These are phyloP conservation scores for Petrophora chlorosata DNA, from an alignment of 2,888 invertebrate species.

Conservation along the genomic window DNA sequence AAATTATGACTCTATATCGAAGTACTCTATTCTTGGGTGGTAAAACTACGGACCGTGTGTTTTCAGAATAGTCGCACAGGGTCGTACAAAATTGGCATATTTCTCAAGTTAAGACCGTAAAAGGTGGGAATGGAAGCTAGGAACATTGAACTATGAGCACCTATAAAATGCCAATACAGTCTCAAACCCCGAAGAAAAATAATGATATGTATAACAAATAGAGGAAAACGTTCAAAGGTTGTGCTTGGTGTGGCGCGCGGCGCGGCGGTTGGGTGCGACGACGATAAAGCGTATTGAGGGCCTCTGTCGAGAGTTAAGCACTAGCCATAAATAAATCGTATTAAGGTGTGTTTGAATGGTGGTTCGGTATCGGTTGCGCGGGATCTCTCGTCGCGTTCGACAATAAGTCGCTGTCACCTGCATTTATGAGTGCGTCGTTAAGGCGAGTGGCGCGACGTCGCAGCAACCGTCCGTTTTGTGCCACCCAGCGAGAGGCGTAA, in stretches of 20 bases:
- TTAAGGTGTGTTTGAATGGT: conserved; percentile 69
- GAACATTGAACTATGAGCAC: conserved; percentile 66
- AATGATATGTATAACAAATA: conserved; percentile 61
- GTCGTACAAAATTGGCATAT: conserved; percentile 33
- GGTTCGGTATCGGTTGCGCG: conserved; percentile 62
- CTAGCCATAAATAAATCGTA: conserved; percentile 76
- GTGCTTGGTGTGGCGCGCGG: too few species aligned
- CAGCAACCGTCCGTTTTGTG: conserved; percentile 46
- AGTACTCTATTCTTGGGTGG: too few species aligned
- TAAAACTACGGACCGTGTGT: too few species aligned
- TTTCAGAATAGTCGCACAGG: too few species aligned
- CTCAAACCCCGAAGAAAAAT: conserved; percentile 63
- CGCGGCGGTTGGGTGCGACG: conserved; percentile 46
- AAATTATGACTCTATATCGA: conserved; percentile 6
- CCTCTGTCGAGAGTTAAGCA: conserved; percentile 59
- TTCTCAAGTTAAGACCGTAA: background rate
- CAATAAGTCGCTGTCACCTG: conserved; percentile 69
- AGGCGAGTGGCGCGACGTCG: conserved; percentile 47
- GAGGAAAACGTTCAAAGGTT: conserved; percentile 52
- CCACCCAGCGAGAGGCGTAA: conserved; percentile 74
- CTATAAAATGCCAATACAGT: conserved; percentile 63
- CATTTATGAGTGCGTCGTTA: conserved; percentile 69
- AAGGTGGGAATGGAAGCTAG: too few species aligned
- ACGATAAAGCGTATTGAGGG: conserved; percentile 63
- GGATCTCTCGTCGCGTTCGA: conserved; percentile 65